Conservation (phyloP, 1,140 invertebrate species). For the Bombus vancouverensis region DNA sequence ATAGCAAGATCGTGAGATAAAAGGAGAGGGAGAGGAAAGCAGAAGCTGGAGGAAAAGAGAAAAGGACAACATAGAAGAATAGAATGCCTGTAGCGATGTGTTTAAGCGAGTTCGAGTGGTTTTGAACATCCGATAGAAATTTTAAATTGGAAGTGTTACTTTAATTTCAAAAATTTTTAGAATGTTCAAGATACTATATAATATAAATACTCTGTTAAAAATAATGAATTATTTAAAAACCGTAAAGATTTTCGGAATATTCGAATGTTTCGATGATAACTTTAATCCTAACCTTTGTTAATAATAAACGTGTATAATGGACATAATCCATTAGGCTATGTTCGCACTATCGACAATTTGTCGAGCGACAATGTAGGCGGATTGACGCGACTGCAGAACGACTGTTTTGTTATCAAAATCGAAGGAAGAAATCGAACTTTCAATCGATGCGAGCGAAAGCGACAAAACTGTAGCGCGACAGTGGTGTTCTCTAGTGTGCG, state of each 20-base stretch:
- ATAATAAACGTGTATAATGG: no score
- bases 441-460: no score
- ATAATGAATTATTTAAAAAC: not conserved
- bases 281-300: no score
- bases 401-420: no score
- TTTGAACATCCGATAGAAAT: not conserved
- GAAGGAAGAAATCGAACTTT: no score
- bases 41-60: constrained; percentile 26
- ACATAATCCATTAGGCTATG: no score
- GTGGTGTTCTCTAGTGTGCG: no score
- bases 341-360: no score
- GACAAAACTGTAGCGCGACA: no score
- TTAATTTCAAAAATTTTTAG: not conserved
- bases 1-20: constrained; percentile 24
- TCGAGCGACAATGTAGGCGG: no score
- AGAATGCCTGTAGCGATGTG: constrained; percentile 1
- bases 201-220: not conserved
- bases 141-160: not conserved
- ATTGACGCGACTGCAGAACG: no score
- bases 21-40: constrained; percentile 19
- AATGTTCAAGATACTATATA: no score
- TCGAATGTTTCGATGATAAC: not conserved
- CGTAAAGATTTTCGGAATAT: not conserved
- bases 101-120: not conserved
- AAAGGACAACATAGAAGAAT: not conserved